phyloP scores from a whole-genome alignment of 2,797 vertebrate genomes.

The Poecilia gillii region DNA sequence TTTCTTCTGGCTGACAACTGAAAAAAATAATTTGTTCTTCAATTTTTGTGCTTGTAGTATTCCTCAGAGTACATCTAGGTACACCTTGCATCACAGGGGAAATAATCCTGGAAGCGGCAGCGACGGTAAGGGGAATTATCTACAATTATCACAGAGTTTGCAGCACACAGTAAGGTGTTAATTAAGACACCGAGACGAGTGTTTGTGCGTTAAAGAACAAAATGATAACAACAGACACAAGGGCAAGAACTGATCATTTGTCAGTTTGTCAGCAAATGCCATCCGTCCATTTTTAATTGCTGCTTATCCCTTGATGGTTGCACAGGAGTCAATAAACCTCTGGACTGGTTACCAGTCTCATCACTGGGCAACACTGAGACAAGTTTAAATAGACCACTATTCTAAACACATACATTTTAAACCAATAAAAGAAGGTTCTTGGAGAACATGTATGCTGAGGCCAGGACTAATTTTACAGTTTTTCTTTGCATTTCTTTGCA shows the following conservation, averaged over 20 bases:
- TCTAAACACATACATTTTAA: no score
- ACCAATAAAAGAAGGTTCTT: not conserved
- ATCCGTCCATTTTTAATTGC: not conserved
- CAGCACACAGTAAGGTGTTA: conserved; percentile 58
- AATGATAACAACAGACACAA: conserved; percentile 4
- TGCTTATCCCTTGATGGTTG: not conserved
- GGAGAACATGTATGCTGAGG: not conserved
- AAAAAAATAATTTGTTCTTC: not conserved
- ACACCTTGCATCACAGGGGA: conserved; percentile 20
- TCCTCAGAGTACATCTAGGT: not conserved
- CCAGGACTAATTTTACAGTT: not conserved
- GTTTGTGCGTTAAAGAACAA: conserved; percentile 11
- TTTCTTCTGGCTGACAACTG: not conserved
- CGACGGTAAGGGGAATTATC: conserved; percentile 23
- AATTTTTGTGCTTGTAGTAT: not conserved
- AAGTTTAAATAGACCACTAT: not conserved
- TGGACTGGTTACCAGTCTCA: not conserved
- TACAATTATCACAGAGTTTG: conserved; percentile 47
- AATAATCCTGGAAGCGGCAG: conserved; percentile 11
- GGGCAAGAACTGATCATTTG: conserved; percentile 10
- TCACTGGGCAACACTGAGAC: not conserved
- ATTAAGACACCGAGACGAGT: conserved; percentile 56
- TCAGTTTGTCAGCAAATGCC: conserved; percentile 37
- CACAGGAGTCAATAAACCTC: not conserved
- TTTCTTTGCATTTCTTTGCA: not conserved